phyloP scores from a whole-genome alignment of 2,113 vertebrate genomes.

The Paradisaea rubra region DNA sequence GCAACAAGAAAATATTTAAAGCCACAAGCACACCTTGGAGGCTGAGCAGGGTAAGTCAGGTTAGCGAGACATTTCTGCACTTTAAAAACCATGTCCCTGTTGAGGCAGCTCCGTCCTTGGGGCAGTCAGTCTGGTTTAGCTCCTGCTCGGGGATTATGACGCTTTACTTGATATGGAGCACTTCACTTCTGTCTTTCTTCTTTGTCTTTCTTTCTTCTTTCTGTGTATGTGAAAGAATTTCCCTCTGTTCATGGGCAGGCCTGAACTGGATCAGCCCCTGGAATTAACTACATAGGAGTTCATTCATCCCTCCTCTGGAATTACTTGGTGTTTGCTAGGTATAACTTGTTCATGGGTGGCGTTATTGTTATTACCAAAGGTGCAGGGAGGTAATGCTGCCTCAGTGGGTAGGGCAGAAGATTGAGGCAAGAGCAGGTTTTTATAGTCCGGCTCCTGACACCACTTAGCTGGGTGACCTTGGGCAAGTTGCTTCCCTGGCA shows the following conservation, averaged over 20 bases:
- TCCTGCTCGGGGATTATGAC: not conserved
- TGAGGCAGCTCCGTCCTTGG: not conserved
- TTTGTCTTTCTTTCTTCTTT: not conserved
- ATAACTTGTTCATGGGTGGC: conserved; percentile 62
- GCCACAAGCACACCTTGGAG: conserved; percentile 43
- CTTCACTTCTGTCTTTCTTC: not conserved
- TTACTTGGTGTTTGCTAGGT: conserved; percentile 42
- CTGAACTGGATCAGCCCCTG: conserved; percentile 46
- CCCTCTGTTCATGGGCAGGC: not conserved
- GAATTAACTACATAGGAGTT: conserved; percentile 12
- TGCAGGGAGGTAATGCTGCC: not conserved
- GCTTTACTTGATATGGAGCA: not conserved
- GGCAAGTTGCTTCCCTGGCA: not conserved
- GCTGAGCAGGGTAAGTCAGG: conserved; percentile 9
- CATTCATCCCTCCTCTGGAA: conserved; percentile 20
- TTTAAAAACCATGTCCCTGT: not conserved
- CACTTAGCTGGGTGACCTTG: not conserved
- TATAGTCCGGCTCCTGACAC: not conserved
- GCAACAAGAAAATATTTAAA: conserved; percentile 50
- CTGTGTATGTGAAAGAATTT: conserved; percentile 16
- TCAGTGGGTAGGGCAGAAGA: not conserved
- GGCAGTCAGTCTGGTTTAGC: not conserved
- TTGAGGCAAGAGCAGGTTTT: not conserved
- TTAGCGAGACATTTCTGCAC: not conserved
- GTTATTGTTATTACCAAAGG: not conserved